A percentile compares a stretch with the other conserved stretches of the same genome.
Conservation (phyloP, 1,140 invertebrate genomes). For the Drosophila ambigua region DNA sequence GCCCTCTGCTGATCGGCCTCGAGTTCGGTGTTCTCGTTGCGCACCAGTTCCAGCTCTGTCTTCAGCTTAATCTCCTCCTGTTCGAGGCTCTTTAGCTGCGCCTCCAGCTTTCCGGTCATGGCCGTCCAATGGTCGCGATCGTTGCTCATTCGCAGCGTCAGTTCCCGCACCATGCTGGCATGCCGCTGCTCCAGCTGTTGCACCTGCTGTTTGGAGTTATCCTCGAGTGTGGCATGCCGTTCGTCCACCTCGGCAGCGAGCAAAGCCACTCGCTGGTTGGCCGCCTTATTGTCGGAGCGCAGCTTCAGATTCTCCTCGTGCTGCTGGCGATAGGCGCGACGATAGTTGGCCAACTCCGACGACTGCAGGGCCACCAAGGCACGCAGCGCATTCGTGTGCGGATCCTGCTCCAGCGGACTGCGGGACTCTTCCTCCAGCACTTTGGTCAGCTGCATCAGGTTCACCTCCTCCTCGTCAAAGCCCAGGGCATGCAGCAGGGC, state of each 20-base stretch:
- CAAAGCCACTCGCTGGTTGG: conserved; percentile 90
- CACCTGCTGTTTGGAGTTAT: conserved; percentile 85
- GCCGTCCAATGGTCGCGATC: conserved; percentile 89
- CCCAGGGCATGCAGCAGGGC: conserved; percentile 88
- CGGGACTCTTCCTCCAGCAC: conserved; percentile 89
- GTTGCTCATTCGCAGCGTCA: conserved; percentile 87
- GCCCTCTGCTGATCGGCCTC: conserved; percentile 73
- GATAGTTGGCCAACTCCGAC: conserved; percentile 86
- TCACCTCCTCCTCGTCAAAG: conserved; percentile 87
- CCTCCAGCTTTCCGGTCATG: conserved; percentile 86
- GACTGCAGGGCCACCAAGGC: conserved; percentile 86
- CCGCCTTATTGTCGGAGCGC: conserved; percentile 90
- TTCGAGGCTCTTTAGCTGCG: conserved; percentile 85
- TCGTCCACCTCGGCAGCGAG: conserved; percentile 96
- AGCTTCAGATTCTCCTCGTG: conserved; percentile 90
- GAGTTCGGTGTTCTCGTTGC: conserved; percentile 77
- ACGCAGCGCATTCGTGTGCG: conserved; percentile 80
- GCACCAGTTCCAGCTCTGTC: conserved; percentile 85
- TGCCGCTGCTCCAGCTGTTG: conserved; percentile 90
- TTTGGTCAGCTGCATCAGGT: conserved; percentile 88
- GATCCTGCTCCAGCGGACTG: conserved; percentile 53
- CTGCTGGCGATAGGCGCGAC: conserved; percentile 87
- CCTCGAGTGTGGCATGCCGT: conserved; percentile 91
- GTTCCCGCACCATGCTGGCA: conserved; percentile 88
- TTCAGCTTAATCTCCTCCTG: conserved; percentile 87